Conservation (phyloP, 2,113 vertebrate genomes). For the Callospermophilus lateralis region DNA sequence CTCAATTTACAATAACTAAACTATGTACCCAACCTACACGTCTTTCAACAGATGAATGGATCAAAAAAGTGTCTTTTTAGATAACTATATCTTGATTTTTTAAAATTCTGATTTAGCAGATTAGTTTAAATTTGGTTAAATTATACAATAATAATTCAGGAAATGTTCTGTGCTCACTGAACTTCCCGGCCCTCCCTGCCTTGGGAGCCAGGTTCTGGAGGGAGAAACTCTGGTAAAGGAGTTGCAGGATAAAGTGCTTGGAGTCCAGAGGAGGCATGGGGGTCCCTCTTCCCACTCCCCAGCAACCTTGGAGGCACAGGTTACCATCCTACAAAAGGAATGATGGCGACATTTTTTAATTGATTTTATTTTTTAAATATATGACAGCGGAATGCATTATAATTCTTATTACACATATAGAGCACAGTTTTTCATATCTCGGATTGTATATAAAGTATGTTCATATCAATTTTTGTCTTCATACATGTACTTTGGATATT, state of each 20-base stretch:
- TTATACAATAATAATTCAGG: not conserved
- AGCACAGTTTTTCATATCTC: too few relatives aligned
- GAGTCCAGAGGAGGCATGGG: not conserved
- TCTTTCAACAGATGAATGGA: too few relatives aligned
- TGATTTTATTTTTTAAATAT: too few relatives aligned
- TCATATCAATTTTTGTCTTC: too few relatives aligned
- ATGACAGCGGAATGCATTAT: too few relatives aligned
- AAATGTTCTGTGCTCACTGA: not conserved
- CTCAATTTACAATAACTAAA: too few relatives aligned
- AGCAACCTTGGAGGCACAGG: not conserved
- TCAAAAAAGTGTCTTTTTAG: not conserved
- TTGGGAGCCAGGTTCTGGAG: not conserved
- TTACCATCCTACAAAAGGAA: not conserved
- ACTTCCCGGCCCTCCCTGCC: fast-evolving
- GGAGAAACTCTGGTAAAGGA: not conserved
- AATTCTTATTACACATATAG: too few relatives aligned
- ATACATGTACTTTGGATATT: too few relatives aligned
- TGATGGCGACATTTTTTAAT: too few relatives aligned
- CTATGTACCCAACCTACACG: too few relatives aligned
- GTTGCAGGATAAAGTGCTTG: not conserved
- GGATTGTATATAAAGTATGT: too few relatives aligned
- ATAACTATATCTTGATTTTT: not conserved
- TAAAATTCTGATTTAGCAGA: not conserved
- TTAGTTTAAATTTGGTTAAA: not conserved
- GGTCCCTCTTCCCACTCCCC: not conserved